Evolutionary conservation across 2,797 vertebrate species (phyloP).

Genomic region (Cuniculus paca): DNA sequence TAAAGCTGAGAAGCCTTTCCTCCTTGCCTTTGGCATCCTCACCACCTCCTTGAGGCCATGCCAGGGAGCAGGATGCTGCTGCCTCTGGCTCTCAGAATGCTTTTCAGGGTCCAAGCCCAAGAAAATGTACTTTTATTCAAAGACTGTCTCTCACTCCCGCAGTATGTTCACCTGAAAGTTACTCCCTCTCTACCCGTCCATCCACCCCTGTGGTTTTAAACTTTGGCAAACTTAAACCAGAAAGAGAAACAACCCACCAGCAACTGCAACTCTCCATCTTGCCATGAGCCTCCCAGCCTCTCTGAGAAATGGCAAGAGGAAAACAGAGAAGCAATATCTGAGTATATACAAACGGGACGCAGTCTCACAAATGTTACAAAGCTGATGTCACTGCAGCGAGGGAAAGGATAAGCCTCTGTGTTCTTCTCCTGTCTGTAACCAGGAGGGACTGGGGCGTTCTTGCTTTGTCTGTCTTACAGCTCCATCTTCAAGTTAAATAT

Average conservation of each 20-base stretch:
- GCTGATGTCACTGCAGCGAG: rapidly evolving
- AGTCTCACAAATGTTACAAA: not conserved
- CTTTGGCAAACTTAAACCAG: not conserved
- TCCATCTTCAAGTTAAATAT: not conserved
- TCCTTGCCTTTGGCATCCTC: not conserved
- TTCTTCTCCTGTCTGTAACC: rapidly evolving
- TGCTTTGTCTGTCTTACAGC: not conserved
- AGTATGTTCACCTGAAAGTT: not conserved
- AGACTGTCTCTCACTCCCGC: not conserved
- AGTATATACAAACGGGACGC: not conserved
- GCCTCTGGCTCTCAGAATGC: not conserved
- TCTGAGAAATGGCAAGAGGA: not conserved
- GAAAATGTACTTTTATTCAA: not conserved
- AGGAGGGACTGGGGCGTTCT: not conserved
- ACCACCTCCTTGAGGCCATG: no score
- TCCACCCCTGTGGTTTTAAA: not conserved
- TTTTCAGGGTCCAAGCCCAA: not conserved
- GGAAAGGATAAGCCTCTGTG: rapidly evolving
- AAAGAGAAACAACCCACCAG: not conserved
- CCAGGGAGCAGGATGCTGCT: not conserved
- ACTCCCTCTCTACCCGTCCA: not conserved
- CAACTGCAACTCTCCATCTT: not conserved
- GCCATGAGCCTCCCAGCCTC: not conserved
- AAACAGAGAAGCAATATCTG: not conserved
- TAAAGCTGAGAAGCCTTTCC: not conserved